Evolutionary conservation across 2,888 invertebrate genomes (phyloP).

Genomic region (Diadromus collaris): DNA sequence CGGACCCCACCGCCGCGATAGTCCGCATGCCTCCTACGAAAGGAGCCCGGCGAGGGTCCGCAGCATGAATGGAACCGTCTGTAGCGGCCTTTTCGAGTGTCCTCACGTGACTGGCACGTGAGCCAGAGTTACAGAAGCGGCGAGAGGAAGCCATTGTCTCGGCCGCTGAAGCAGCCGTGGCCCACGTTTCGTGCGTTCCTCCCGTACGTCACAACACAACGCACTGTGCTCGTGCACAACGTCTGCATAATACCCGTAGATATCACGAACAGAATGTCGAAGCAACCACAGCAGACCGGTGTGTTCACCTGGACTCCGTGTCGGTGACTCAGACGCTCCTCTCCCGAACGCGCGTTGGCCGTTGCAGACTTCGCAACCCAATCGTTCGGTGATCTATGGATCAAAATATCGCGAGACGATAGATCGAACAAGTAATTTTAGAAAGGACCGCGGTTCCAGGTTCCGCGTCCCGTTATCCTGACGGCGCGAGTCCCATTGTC

Average conservation of each 20-base stretch:
- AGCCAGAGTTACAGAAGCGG: conserved; percentile 54
- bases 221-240: not conserved
- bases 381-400: not conserved
- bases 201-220: not conserved
- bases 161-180: conserved; percentile 41
- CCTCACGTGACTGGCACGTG: conserved; percentile 72
- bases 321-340: conserved; percentile 10
- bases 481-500: conserved; percentile 40
- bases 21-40: conserved; percentile 48
- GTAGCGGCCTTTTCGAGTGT: conserved; percentile 71
- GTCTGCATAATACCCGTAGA: conserved; percentile 21
- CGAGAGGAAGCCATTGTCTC: conserved; percentile 68
- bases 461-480: conserved; percentile 47
- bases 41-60: conserved; percentile 15
- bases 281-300: not conserved
- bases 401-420: not conserved
- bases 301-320: conserved; percentile 16
- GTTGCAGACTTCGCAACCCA: not conserved
- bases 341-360: too few relatives aligned
- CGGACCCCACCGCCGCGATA: conserved; percentile 31
- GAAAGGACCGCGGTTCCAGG: conserved; percentile 8
- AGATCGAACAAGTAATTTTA: not conserved
- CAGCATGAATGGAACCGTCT: conserved; percentile 66
- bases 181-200: conserved; percentile 49
- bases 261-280: conserved; percentile 16